A percentile compares a stretch with the other conserved stretches of the same genome.
These are phyloP conservation scores for Hydrophis major DNA, from an alignment of 2,797 vertebrate species.

Conservation along the genomic window DNA sequence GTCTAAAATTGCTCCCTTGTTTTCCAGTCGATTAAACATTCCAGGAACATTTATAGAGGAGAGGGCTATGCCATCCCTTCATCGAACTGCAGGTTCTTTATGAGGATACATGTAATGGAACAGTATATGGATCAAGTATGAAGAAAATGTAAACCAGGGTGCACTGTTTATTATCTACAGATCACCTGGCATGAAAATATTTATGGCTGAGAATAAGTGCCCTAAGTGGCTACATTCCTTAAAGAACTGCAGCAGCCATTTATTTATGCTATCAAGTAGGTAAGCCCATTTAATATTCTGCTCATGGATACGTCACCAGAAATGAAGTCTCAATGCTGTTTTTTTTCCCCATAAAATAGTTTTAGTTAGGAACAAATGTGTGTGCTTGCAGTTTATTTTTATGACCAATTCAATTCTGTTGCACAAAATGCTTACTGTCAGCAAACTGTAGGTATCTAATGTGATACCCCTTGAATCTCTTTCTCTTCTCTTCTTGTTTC, in stretches of 20 bases:
- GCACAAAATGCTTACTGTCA: slow-evolving; percentile 51
- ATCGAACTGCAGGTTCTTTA: slow-evolving; percentile 44
- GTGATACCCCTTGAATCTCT: slow-evolving; percentile 36
- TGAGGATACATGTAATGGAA: slow-evolving; percentile 50
- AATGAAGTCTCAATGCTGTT: slow-evolving; percentile 44
- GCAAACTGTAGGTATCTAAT: slow-evolving; percentile 40
- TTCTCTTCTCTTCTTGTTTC: background rate
- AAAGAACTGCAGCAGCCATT: slow-evolving; percentile 43
- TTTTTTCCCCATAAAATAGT: slow-evolving; percentile 50
- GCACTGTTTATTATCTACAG: slow-evolving; percentile 58
- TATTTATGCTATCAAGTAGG: slow-evolving; percentile 29
- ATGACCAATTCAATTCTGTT: slow-evolving; percentile 46
- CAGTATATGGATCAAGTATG: slow-evolving; percentile 48
- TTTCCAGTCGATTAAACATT: slow-evolving; percentile 53
- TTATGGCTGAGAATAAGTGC: slow-evolving; percentile 61
- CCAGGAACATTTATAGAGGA: slow-evolving; percentile 45
- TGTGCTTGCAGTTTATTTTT: slow-evolving; percentile 53
- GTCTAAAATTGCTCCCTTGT: slow-evolving; percentile 33
- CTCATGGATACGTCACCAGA: slow-evolving; percentile 42
- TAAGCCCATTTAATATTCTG: slow-evolving; percentile 50
- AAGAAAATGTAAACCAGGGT: slow-evolving; percentile 47
- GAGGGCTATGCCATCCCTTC: slow-evolving; percentile 42
- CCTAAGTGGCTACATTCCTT: slow-evolving; percentile 44
- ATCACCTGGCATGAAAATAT: slow-evolving; percentile 50
- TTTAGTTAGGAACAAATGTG: slow-evolving; percentile 58